Conservation (phyloP, 1,140 invertebrate genomes). For the Leguminivora glycinivorella region DNA sequence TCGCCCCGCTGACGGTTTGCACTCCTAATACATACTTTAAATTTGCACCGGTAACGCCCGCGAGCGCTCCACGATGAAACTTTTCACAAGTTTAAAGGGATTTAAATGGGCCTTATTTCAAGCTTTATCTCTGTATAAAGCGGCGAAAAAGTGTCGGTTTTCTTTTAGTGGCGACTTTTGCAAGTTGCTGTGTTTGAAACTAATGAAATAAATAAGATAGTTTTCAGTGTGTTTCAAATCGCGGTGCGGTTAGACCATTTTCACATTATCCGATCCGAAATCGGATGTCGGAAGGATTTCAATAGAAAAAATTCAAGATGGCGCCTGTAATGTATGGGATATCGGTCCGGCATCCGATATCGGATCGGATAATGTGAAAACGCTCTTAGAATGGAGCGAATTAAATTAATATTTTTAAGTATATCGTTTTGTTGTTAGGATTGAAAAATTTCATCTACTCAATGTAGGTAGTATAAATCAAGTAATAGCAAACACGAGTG, state of each 20-base stretch:
- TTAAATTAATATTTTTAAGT: no score
- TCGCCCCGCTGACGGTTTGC: constrained; percentile 58
- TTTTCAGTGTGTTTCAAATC: not conserved
- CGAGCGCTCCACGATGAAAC: constrained; percentile 53
- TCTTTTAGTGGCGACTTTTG: constrained; percentile 34
- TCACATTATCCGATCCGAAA: no score
- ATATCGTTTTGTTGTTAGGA: no score
- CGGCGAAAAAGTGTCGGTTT: constrained; percentile 33
- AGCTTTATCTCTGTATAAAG: constrained; percentile 41
- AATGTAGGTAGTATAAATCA: no score
- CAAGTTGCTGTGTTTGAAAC: constrained; percentile 27
- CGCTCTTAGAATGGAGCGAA: no score
- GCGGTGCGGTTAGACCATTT: not conserved
- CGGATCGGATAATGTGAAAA: no score
- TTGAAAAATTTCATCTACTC: no score
- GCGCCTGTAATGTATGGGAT: no score
- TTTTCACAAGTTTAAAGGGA: constrained; percentile 57
- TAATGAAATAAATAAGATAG: constrained; percentile 21
- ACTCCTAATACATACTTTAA: constrained; percentile 70
- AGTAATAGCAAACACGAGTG: no score
- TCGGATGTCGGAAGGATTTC: no score
- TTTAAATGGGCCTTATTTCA: constrained; percentile 58
- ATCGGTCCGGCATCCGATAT: no score
- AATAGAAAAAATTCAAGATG: no score
- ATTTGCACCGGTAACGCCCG: constrained; percentile 63